Base-by-base conservation (phyloP, 2,113 vertebrate genomes). In the Corydoras maculifer region DNA sequence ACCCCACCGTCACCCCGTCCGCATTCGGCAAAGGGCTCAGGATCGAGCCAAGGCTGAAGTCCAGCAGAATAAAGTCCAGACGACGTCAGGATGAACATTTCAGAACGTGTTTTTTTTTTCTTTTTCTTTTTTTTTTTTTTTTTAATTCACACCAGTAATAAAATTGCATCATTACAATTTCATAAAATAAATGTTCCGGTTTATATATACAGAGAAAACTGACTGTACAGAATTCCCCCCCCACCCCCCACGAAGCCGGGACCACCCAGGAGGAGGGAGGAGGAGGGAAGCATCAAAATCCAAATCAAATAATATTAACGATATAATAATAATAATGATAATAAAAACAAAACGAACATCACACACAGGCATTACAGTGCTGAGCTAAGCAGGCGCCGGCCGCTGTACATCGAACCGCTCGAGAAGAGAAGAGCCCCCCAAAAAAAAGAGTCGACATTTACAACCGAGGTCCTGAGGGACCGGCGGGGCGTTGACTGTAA, bases 171-270 rank as follows among this genome's bases (percentile, higher is more conserved):
- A 97, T 96, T 96, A 98, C 97, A 97, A 92, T 97, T 91, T 98
- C 94, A 97, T 99, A 99, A 99, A 99, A 99, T 99, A 99, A 99
- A 98, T 98, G 97, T 97, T 98, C 95, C 94, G 93, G 94, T 98
- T 97, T 98, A 98, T 91, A 91, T 99, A 96, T 98, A 99, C 95
- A 99, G 92, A 96, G 84, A 90, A 96, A 96, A 95, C 93, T 91
- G 92, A 95, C 95, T 98, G 96, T 98, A 98, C 97, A 98, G 92
- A 53, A 94, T 25, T 25, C 1, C 18, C 18, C 18, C 18, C 18
- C 18, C 18, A 25, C 91, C 91, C 91, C 92, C 90, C 88, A 91
- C 87, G 89, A 84, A 90, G 90, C 91, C 90, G 89, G 35, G 31
- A 60, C 58, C 69, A 75, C 66, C 87, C 85, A 83, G 72, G 85